Percentiles rank a stretch among this genome's conserved stretches.
Conservation (phyloP, 2,888 invertebrate species). For the Helleia helle region DNA sequence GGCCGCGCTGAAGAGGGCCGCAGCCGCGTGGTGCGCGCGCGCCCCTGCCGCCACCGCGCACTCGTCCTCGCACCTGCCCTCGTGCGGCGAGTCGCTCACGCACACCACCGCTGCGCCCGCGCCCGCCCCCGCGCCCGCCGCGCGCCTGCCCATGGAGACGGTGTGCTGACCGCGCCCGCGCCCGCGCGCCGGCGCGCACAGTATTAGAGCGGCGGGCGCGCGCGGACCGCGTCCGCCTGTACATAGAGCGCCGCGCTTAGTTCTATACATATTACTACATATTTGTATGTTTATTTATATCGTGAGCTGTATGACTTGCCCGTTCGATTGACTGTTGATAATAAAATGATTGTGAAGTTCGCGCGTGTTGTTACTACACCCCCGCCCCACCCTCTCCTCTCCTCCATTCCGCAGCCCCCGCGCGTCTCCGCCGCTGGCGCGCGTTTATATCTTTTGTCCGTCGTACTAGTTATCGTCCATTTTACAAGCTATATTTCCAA, state of each 20-base stretch:
- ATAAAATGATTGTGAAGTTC: conserved; percentile 34
- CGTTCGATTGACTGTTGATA: conserved; percentile 51
- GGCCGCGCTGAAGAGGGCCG: conserved; percentile 27
- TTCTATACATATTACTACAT: conserved; percentile 25
- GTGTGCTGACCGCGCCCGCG: conserved; percentile 64
- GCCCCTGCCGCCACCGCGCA: conserved; percentile 63
- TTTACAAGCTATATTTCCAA: too few species aligned
- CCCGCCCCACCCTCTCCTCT: conserved; percentile 9
- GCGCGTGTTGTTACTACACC: neutral
- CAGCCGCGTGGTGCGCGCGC: conserved; percentile 43
- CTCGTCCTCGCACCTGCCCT: conserved; percentile 88
- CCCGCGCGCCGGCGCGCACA: conserved; percentile 48
- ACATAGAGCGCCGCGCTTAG: conserved; percentile 22
- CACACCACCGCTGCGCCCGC: conserved; percentile 80
- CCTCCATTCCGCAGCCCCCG: too few species aligned
- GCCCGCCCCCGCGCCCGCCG: conserved; percentile 69
- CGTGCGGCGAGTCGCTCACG: conserved; percentile 84
- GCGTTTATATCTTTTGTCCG: conserved; percentile 48
- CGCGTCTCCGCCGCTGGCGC: conserved; percentile 15
- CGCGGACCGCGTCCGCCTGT: conserved; percentile 22
- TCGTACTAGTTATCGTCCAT: too few species aligned
- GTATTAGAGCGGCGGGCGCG: conserved; percentile 37
- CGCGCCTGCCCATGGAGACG: conserved; percentile 73
- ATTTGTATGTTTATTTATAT: conserved; percentile 27
- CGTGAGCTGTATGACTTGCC: conserved; percentile 24